These are phyloP conservation scores for Trididemnum clinides DNA, from an alignment of 23 tunicate genomes.

Conservation along the genomic window DNA sequence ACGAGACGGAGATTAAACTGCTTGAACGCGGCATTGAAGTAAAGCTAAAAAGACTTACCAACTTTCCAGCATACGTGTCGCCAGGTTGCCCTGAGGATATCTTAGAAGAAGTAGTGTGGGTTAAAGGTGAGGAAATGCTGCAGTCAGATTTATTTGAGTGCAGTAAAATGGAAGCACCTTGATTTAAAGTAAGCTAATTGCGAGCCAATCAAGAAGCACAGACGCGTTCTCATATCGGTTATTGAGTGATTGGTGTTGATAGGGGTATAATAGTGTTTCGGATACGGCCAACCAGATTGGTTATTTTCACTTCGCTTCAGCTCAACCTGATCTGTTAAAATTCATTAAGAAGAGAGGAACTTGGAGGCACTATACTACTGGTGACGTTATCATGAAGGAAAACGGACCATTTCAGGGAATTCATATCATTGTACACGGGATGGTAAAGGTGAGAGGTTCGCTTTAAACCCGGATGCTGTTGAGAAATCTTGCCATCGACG, in stretches of 20 bases:
- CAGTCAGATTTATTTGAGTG: too few species aligned
- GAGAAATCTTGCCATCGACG: too few species aligned
- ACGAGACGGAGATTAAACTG: constrained; percentile 69
- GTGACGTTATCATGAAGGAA: constrained; percentile 79
- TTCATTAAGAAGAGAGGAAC: constrained; percentile 37
- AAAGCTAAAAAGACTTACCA: constrained; percentile 35
- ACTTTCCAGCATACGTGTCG: constrained; percentile 64
- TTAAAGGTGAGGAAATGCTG: constrained; percentile 51
- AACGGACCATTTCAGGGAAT: constrained; percentile 71
- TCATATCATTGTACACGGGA: constrained; percentile 84
- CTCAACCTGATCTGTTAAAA: constrained; percentile 17
- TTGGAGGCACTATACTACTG: constrained; percentile 61
- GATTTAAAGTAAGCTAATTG: too few species aligned
- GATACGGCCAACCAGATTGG: too few species aligned
- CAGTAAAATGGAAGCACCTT: too few species aligned
- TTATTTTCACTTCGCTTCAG: too few species aligned
- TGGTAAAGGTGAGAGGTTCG: constrained; percentile 70
- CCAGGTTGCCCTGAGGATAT: constrained; percentile 75
- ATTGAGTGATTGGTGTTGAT: too few species aligned
- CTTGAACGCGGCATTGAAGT: constrained; percentile 71
- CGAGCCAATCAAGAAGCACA: too few species aligned
- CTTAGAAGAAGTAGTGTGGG: constrained; percentile 75
- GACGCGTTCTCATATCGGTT: too few species aligned
- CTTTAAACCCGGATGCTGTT: too few species aligned
- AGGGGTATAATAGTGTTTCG: too few species aligned